Base-by-base conservation (phyloP, 1,140 invertebrate genomes). In the Araneus ventricosus region DNA sequence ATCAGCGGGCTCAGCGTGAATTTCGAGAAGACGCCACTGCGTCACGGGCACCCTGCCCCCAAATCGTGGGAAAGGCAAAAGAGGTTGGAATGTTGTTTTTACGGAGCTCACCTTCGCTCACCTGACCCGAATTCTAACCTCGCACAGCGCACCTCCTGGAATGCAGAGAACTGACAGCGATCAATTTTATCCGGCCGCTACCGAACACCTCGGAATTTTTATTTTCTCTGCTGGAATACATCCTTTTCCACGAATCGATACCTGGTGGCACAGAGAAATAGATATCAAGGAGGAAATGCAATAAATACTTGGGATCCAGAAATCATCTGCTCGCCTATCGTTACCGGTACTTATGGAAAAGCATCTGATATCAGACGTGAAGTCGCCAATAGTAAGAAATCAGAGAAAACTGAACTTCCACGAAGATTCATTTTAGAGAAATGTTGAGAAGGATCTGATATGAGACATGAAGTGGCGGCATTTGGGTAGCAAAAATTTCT, bases 41-140 rank as follows among this genome's bases (percentile, higher is more conserved):
- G 27, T 90, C 52, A 90, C 79, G 88, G 75, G 88, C 88, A 90
- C 88, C 88, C 88, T 90, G 88, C 75, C 88, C 39, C 88, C 70
- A 22, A 67, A 90, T 80, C 88, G 88, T 90, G 88, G 67, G 88
- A 90, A 90, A 70, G 70, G 41, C 52, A 59, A 90, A 87, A 80
- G 70, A 90, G 88, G 88, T 75, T 90, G 88, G 88, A 90, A 90
- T 90, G 67, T 59, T 90, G 87, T 88, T 88, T 88, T 88, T 88
- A n/a, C 61, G 63, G 87, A 70, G 59, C 87, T 88, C 87, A 88
- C 87, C 87, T 88, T 41, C 63, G 61, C 87, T 70, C 61, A 70
- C 63, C n/a, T 70, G 87, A 88, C 87, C 87, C 87, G 61, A 70
- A n/a, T 41, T 88, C 17, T 70, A 88, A 88, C 87, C 87, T 63